A percentile compares a stretch with the other conserved stretches of the same genome.
These are phyloP conservation scores for Gymnosoma rotundatum DNA, from an alignment of 2,888 invertebrate genomes.

Conservation along the genomic window DNA sequence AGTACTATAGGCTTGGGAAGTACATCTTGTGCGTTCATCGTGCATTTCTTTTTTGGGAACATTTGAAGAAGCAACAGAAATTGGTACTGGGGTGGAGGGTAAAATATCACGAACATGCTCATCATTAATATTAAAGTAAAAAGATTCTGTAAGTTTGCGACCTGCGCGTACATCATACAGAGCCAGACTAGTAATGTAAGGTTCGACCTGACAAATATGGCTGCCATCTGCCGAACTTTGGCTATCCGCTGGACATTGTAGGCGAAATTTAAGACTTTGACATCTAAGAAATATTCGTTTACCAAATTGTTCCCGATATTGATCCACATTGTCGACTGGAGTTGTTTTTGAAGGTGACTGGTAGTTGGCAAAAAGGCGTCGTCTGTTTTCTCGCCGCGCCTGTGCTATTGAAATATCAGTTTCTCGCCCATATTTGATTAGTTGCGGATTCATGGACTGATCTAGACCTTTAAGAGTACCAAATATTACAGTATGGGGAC, in stretches of 20 bases:
- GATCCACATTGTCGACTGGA: slow-evolving; percentile 85
- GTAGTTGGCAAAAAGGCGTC: slow-evolving; percentile 90
- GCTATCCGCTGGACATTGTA: slow-evolving; percentile 86
- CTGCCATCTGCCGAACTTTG: slow-evolving; percentile 85
- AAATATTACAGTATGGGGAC: slow-evolving; percentile 86
- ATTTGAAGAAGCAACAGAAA: slow-evolving; percentile 75
- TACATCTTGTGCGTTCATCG: slow-evolving; percentile 65
- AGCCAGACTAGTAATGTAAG: slow-evolving; percentile 94
- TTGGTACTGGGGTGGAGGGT: slow-evolving; percentile 77
- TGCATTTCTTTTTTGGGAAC: slow-evolving; percentile 73
- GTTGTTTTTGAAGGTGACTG: slow-evolving; percentile 81
- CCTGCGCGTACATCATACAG: slow-evolving; percentile 94
- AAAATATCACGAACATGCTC: slow-evolving; percentile 86
- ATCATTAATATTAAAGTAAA: slow-evolving; percentile 93
- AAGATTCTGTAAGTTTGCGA: slow-evolving; percentile 95
- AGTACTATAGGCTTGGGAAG: slow-evolving; percentile 80
- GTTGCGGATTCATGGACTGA: slow-evolving; percentile 95
- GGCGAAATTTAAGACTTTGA: slow-evolving; percentile 91
- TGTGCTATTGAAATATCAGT: slow-evolving; percentile 93
- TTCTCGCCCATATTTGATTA: slow-evolving; percentile 94
- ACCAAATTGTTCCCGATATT: slow-evolving; percentile 93
- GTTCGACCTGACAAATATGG: slow-evolving; percentile 89
- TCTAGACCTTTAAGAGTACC: slow-evolving; percentile 94
- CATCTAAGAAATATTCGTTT: slow-evolving; percentile 92
- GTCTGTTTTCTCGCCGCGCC: slow-evolving; percentile 90